A percentile compares a stretch with the other conserved stretches of the same genome.
Conservation (phyloP, 2,113 vertebrate species). For the Sinocyclocheilus anshuiensis region DNA sequence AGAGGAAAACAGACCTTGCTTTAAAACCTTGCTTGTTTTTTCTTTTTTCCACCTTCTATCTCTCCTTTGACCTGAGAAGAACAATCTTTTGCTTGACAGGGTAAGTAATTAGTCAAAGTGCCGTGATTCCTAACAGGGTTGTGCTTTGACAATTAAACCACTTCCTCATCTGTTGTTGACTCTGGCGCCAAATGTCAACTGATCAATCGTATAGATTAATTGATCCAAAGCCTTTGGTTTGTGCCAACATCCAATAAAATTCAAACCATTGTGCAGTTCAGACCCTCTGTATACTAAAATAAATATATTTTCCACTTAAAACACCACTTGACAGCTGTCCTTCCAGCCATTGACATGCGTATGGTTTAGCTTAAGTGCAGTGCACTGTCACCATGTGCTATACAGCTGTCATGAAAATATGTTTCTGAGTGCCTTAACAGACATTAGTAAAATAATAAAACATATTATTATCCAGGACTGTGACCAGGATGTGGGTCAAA, state of each 20-base stretch:
- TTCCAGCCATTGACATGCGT: background rate
- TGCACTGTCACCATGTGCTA: background rate
- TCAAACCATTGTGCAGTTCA: background rate
- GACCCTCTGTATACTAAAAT: background rate
- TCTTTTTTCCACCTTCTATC: background rate
- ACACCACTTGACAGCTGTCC: slow-evolving; percentile 6
- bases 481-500: background rate
- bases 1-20: background rate
- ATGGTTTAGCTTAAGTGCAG: background rate
- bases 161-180: slow-evolving; percentile 15
- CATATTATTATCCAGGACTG: background rate
- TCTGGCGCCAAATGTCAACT: background rate
- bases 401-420: too few species aligned
- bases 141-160: slow-evolving; percentile 18
- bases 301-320: background rate
- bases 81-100: background rate
- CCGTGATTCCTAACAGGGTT: background rate
- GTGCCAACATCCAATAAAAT: background rate
- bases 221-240: background rate
- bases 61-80: background rate
- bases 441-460: background rate
- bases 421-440: too few species aligned
- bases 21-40: background rate
- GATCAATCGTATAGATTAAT: slow-evolving; percentile 30
- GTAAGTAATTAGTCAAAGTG: slow-evolving; percentile 1